These are phyloP conservation scores for Dastarcus helophoroides DNA, from an alignment of 2,888 invertebrate species.

Conservation along the genomic window DNA sequence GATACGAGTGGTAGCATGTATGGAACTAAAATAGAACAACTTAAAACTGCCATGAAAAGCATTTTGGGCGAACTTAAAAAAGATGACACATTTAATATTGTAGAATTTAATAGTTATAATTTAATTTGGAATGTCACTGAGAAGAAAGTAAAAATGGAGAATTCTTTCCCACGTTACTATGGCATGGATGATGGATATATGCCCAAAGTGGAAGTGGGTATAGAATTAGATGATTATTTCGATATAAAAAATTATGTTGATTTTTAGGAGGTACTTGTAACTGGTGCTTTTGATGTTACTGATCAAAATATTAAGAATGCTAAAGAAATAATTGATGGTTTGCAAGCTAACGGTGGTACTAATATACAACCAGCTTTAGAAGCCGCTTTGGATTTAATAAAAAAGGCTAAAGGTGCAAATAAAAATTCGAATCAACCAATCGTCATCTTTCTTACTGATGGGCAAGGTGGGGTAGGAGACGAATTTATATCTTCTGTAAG, in stretches of 20 bases:
- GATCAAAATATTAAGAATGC: slow-evolving; percentile 46
- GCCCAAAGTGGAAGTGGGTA: too few species aligned
- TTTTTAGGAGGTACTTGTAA: slow-evolving; percentile 31
- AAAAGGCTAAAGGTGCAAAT: slow-evolving; percentile 14
- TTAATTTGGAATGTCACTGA: slow-evolving; percentile 44
- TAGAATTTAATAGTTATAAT: slow-evolving; percentile 48
- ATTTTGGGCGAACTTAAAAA: slow-evolving; percentile 51
- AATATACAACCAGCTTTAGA: slow-evolving; percentile 55
- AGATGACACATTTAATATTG: slow-evolving; percentile 55
- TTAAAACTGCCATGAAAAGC: slow-evolving; percentile 55
- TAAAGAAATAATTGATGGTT: slow-evolving; percentile 43
- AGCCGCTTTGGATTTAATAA: slow-evolving; percentile 35
- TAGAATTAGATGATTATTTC: too few species aligned
- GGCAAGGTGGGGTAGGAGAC: slow-evolving; percentile 50
- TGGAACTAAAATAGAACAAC: slow-evolving; percentile 52
- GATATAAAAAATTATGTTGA: too few species aligned
- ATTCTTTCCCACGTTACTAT: too few species aligned
- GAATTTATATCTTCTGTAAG: slow-evolving; percentile 42
- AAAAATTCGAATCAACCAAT: slow-evolving; percentile 43
- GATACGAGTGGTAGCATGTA: slow-evolving; percentile 68
- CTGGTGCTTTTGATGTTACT: slow-evolving; percentile 44
- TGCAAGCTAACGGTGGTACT: slow-evolving; percentile 50
- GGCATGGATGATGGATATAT: too few species aligned
- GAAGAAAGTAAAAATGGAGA: too few species aligned
- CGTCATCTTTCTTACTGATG: slow-evolving; percentile 55